Evolutionary conservation across 2,888 invertebrate genomes (phyloP), one percentile per base, ranked within the genome.

Genomic region (Therioaphis trifolii): DNA sequence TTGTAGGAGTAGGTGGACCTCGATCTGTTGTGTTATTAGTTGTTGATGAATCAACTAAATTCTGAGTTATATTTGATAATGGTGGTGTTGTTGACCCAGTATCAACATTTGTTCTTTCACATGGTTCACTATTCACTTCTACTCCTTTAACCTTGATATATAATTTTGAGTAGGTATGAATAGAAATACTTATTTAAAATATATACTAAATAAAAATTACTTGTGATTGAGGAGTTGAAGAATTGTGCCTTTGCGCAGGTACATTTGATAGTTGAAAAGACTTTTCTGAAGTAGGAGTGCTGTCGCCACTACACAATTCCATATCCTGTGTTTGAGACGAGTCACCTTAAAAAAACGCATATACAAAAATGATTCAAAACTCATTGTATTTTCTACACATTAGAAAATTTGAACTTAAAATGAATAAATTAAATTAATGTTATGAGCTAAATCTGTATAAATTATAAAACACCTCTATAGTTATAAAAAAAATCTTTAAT

Each of bases 281-380:
- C 86, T 93, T 92, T 89, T 95, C 95, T 40, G 95, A 95, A 84
- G 95, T 93, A 58, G 95, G 95, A 85, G 95, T 96, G 88, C 95
- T 96, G 88, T 95, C 93, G 87, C 95, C 95, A 21, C 96, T 96
- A 85, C 96, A 97, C 88, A 97, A 96, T 88, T 97, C 97, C 96
- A 97, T 96, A 88, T 97, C 97, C 89, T 96, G 94, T 86, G 91
- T 89, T 87, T 90, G 90, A 69, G 90, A 89, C 86, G 91, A 91
- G 84, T 86, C 85, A 61, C 87, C 87, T 85, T 55, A 49, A 66
- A 4, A 55, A n/a, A n/a, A n/a, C n/a, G n/a, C n/a, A n/a, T n/a
- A n/a, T n/a, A n/a, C n/a, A n/a, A n/a, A n/a, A n/a, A n/a, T n/a
- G n/a, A n/a, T n/a, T n/a, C n/a, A n/a, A n/a, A n/a, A n/a, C n/a